Evolutionary conservation across 37 sponge, comb jelly and placozoan genomes (phyloP), one percentile per base, ranked within the genome.

Genomic region (Oopsacas minuta): DNA sequence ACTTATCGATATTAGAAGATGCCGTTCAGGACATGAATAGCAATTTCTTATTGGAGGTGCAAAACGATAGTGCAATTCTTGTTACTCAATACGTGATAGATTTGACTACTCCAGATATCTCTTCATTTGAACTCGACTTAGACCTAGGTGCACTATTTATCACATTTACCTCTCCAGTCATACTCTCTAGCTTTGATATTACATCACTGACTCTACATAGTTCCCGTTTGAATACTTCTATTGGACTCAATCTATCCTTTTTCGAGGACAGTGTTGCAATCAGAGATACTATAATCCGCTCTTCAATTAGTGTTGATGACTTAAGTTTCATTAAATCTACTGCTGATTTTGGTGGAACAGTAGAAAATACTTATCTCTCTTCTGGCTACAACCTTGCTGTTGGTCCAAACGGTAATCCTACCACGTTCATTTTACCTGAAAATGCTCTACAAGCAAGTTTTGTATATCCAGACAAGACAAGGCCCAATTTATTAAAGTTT

Each of bases 1-100:
- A 83, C 81, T 69, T 94, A 1, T 90, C 92, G 5, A 86, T 94
- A 83, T 86, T 89, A 30, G 37, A 10, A 17, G 85, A 61, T 30
- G 83, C 95, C 1, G 23, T 95, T 0, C 0, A 0, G 23, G 95
- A 95, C 81, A 95, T 95, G 95, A 91, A 84, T 39, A 61, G 38
- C 0, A 95, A 95, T 81, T 28, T 42, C 23, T 90, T 95, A 0
- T 85, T 86, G 23, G 46, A 87, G 1, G 83, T 91, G 8, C 3
- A 12, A 32, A 86, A 87, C 37, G 42, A 53, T 22, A 75, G 85
- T 0, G 91, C 92, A 17, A 25, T 49, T 37, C 37, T n/a, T 1
- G 93, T 95, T 36, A 22, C 82, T 0, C 69, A 52, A 36, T 91
- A 75, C 42, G 89, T 89, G 32, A 1, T 38, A 51, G 95, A 95